phyloP scores from a whole-genome alignment of 2,888 invertebrate species.

The Patella ulyssiponensis region DNA sequence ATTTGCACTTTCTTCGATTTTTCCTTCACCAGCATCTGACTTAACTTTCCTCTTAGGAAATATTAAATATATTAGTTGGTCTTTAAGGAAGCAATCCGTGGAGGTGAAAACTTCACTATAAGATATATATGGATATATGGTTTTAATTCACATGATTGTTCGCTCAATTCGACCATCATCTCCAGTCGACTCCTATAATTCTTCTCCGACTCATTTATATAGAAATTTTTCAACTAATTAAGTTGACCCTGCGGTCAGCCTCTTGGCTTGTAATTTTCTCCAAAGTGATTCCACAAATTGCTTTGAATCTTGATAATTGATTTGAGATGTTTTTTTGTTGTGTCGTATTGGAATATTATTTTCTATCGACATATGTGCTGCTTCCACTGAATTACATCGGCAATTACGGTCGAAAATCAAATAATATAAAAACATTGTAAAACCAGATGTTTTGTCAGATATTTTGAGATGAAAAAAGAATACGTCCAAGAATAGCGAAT shows the following conservation, averaged over 20 bases:
- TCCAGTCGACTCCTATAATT: not conserved
- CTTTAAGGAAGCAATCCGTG: not conserved
- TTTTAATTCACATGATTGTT: not conserved
- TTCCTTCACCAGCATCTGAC: not conserved
- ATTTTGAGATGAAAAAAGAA: too few species aligned
- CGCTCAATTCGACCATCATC: not conserved
- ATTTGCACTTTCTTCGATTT: not conserved
- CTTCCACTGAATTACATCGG: too few species aligned
- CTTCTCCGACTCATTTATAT: not conserved
- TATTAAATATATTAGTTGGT: slow-evolving; percentile 12
- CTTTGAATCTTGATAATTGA: not conserved
- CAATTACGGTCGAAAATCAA: too few species aligned
- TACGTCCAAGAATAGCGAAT: too few species aligned
- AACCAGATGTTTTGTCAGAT: too few species aligned
- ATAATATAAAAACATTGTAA: too few species aligned
- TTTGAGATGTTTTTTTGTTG: not conserved
- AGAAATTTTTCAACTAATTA: slow-evolving; percentile 8
- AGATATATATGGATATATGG: not conserved
- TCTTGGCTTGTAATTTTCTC: slow-evolving; percentile 4
- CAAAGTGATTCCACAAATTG: slow-evolving; percentile 4
- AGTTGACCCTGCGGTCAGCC: not conserved
- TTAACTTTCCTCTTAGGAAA: not conserved
- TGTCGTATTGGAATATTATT: not conserved
- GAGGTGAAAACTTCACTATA: not conserved
- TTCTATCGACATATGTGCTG: too few species aligned